Conservation (phyloP, 1,140 invertebrate species). For the Pomacea maculata region DNA sequence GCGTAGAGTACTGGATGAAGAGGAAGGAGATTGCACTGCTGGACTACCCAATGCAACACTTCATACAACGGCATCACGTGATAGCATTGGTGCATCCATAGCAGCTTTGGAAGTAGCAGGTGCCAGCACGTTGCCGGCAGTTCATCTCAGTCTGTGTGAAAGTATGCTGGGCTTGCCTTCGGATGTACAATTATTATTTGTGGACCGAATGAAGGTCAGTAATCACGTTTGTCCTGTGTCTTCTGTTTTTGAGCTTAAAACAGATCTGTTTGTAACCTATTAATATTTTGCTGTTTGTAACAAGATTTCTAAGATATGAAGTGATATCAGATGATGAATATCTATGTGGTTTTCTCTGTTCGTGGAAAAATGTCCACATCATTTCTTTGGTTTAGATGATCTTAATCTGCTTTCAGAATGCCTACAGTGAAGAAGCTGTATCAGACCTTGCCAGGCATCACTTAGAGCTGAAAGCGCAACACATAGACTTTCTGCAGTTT, state of each 20-base stretch:
- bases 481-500: conserved; percentile 25
- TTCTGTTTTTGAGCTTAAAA: too few species aligned
- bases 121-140: neutral
- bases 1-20: conserved; percentile 28
- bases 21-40: conserved; percentile 26
- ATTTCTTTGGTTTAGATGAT: too few species aligned
- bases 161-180: conserved; percentile 8
- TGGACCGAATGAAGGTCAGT: conserved; percentile 9
- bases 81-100: neutral
- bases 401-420: too few species aligned
- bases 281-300: too few species aligned
- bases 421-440: too few species aligned
- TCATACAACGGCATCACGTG: neutral
- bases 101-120: neutral
- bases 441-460: too few species aligned
- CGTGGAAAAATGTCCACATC: too few species aligned
- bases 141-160: conserved; percentile 5
- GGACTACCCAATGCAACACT: neutral
- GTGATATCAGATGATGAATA: too few species aligned
- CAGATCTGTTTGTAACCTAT: too few species aligned
- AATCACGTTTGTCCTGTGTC: too few species aligned
- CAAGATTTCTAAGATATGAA: too few species aligned
- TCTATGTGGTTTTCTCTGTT: too few species aligned
- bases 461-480: conserved; percentile 11
- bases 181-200: neutral